phyloP scores from a whole-genome alignment of 2,888 invertebrate genomes.

The Hirtodrosophila alboralis region DNA sequence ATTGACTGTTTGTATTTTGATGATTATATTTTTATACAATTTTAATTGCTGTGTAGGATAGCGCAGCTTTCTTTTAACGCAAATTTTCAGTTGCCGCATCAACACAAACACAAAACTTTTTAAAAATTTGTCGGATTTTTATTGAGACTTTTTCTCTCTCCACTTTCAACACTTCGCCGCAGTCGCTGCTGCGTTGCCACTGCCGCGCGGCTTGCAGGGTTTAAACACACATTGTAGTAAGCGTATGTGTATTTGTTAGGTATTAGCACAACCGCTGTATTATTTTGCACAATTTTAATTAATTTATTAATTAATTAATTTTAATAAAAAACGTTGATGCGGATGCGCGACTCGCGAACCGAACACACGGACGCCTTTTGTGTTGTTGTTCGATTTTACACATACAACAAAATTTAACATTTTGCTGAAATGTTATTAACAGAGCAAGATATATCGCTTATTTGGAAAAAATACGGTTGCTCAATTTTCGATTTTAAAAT shows the following conservation, averaged over 20 bases:
- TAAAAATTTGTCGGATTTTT: constrained; percentile 47
- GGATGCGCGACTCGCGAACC: constrained; percentile 65
- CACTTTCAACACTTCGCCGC: constrained; percentile 58
- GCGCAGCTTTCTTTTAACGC: constrained; percentile 57
- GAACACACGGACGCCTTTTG: constrained; percentile 59
- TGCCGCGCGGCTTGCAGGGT: constrained; percentile 27
- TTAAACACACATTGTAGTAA: constrained; percentile 43
- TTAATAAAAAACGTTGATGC: constrained; percentile 36
- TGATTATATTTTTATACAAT: constrained; percentile 55
- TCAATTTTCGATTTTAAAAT: no score
- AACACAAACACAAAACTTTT: constrained; percentile 62
- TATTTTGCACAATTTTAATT: constrained; percentile 36
- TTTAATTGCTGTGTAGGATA: constrained; percentile 40
- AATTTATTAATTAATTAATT: constrained; percentile 46
- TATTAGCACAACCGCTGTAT: constrained; percentile 16
- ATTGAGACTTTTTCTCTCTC: constrained; percentile 52
- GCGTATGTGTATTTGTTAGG: constrained; percentile 19
- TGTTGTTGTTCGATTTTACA: constrained; percentile 39
- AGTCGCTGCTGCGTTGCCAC: constrained; percentile 33
- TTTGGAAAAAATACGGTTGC: no score
- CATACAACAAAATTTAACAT: no score
- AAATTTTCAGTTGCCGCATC: constrained; percentile 50
- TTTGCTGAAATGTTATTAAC: no score
- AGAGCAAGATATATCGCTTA: no score
- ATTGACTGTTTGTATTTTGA: constrained; percentile 49